Evolutionary conservation across 2,113 vertebrate genomes (phyloP).

Genomic region (Phrynocephalus versicolor): DNA sequence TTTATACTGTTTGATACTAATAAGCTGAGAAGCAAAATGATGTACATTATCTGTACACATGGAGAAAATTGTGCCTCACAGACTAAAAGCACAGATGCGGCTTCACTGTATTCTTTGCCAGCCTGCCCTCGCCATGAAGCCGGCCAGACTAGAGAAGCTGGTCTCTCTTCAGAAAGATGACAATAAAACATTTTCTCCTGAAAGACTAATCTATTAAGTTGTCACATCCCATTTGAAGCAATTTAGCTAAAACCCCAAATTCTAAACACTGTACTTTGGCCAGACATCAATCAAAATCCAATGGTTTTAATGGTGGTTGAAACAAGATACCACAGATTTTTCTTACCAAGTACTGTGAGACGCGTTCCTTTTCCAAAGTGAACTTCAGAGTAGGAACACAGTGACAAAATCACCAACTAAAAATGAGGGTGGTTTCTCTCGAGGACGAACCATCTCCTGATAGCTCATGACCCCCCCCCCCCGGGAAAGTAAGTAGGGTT

Average conservation of each 20-base stretch:
- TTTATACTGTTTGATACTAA: no score
- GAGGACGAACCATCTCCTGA: background rate
- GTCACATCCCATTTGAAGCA: no score
- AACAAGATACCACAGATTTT: background rate
- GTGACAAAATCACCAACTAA: background rate
- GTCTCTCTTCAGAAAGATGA: no score
- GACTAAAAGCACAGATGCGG: background rate
- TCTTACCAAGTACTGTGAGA: constrained; percentile 60
- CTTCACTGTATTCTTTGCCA: background rate
- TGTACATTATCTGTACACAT: background rate
- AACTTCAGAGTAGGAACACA: background rate
- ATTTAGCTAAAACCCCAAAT: background rate
- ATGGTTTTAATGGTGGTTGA: background rate
- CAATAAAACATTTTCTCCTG: no score
- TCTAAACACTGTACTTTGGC: background rate
- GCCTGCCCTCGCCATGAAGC: background rate
- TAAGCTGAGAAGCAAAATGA: background rate
- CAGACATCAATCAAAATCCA: background rate
- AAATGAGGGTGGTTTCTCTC: background rate
- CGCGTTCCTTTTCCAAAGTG: constrained; percentile 31
- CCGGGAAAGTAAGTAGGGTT: background rate
- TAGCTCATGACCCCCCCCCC: background rate
- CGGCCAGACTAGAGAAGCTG: background rate
- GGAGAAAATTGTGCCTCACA: background rate
- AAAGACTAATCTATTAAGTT: no score